A percentile compares a stretch with the other conserved stretches of the same genome.
Evolutionary conservation across 1,140 invertebrate species (phyloP).

Genomic region (Saccostrea echinata): DNA sequence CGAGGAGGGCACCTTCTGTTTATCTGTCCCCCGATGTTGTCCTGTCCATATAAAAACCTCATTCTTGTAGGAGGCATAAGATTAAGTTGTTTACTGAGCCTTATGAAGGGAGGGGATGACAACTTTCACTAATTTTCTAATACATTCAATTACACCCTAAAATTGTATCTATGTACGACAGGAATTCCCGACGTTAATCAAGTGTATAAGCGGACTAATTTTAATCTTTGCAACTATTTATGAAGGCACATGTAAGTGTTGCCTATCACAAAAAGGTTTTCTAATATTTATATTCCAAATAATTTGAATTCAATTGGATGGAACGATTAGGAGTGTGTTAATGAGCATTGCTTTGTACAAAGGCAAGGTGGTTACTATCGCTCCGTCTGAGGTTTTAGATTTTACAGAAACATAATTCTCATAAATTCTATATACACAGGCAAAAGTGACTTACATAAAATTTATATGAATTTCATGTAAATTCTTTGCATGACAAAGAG

Average conservation of each 20-base stretch:
- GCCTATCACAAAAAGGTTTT: slow-evolving; percentile 14
- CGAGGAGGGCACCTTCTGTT: background rate
- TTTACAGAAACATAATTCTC: too few species aligned
- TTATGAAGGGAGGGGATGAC: slow-evolving; percentile 33
- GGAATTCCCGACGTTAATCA: background rate
- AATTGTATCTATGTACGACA: background rate
- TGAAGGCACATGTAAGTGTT: background rate
- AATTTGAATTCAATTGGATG: background rate
- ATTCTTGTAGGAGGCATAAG: slow-evolving; percentile 5
- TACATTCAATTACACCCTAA: slow-evolving; percentile 7
- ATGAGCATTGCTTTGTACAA: background rate
- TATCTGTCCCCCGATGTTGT: background rate
- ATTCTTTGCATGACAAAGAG: too few species aligned
- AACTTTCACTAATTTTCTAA: slow-evolving; percentile 21
- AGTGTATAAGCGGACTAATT: background rate
- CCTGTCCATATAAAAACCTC: background rate
- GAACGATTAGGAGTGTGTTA: background rate
- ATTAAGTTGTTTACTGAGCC: slow-evolving; percentile 6
- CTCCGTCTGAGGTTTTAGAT: too few species aligned
- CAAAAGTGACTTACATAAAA: too few species aligned
- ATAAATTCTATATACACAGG: too few species aligned
- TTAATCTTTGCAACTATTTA: background rate
- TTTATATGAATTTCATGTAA: too few species aligned
- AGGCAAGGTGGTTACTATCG: background rate
- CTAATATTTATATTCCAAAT: background rate